Base-by-base conservation (phyloP, 2,113 vertebrate species). In the Perognathus longimembris region DNA sequence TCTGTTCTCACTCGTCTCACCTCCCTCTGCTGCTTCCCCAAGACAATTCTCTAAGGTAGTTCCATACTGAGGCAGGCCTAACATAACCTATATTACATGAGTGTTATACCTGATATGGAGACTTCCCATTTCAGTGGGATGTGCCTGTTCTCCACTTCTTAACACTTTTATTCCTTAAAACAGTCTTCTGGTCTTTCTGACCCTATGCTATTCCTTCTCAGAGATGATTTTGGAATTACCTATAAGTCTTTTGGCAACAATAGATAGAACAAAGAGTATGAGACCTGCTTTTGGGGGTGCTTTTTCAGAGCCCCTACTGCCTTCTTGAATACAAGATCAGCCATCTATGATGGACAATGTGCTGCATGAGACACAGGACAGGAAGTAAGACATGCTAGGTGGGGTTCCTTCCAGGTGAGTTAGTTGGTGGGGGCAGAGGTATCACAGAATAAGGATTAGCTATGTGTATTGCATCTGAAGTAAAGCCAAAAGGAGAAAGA, bases 331-430 rank as follows among this genome's bases (percentile, higher is more conserved):
- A 28, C 0, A n/a, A 22, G 42, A 30, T 18, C 15, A 28, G 40
- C 10, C 6, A 6, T n/a, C 50, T 24, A 24, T 32, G n/a, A 15
- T 1, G 20, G 28, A n/a, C 7, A 24, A 30, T 18, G 3, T 0
- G 1, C 2, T 38, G 5, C 1, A 1, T 22, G 70, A n/a, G 17
- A n/a, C 22, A 67, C n/a, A 14, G 34, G 50, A 30, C 20, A 63
- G n/a, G 67, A 69, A 38, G 21, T 15, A 30, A 54, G 64, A 9
- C 0, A 7, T 7, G 59, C n/a, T 36, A 38, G 69, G 17, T 28
- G 11, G n/a, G 21, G 28, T 50, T 9, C 42, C 24, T 61, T 82
- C 38, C 12, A 24, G 20, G 38, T 21, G 34, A 30, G 40, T 2
- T 22, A 34, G 42, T 32, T 2, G 22, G 18, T 18, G 10, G 50